Conservation (phyloP, 2,797 vertebrate genomes). For the Bucorvus abyssinicus region DNA sequence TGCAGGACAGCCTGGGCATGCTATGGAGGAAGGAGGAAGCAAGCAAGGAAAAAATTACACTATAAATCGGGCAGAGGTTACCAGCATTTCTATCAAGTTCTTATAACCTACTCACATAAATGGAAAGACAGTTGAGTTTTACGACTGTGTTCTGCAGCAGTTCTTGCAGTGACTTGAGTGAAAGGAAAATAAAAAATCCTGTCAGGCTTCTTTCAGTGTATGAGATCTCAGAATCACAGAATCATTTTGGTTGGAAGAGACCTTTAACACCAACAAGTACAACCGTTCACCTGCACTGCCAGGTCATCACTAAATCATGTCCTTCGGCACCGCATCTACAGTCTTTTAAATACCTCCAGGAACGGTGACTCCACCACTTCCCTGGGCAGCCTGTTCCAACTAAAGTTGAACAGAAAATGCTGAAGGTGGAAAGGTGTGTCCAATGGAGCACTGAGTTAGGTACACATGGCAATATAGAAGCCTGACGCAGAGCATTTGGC, state of each 20-base stretch:
- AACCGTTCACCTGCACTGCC: too few species aligned
- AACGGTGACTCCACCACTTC: too few species aligned
- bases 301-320: too few species aligned
- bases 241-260: too few species aligned
- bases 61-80: background rate
- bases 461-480: background rate
- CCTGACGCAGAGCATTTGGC: background rate
- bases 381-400: too few species aligned
- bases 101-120: background rate
- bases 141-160: background rate
- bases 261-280: too few species aligned
- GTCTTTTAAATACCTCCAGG: too few species aligned
- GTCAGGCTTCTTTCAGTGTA: background rate
- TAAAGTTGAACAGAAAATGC: background rate
- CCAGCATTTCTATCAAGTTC: fast-evolving
- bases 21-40: too few species aligned
- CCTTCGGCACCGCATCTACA: too few species aligned
- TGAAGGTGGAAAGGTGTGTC: background rate
- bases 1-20: background rate
- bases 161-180: background rate
- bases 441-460: background rate
- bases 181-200: background rate
- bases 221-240: too few species aligned
- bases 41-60: background rate
- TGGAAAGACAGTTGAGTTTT: background rate